Base-by-base conservation (phyloP, 1,140 invertebrate genomes). In the Augochlora pura region DNA sequence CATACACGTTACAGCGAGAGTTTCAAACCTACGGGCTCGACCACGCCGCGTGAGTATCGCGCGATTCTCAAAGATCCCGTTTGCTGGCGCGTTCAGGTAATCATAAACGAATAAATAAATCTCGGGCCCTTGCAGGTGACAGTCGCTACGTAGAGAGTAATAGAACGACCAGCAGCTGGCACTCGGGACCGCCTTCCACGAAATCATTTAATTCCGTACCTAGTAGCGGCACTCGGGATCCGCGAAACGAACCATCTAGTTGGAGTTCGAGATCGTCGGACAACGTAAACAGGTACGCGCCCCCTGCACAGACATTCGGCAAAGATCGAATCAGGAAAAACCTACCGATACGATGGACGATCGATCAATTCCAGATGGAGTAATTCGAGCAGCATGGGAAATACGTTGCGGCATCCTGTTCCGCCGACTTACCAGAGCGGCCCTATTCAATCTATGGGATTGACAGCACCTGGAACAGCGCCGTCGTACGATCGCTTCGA, bases 131-230 rank as follows among this genome's bases (percentile, higher is more conserved):
- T 46, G 92, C 52, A 93, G 92, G 92, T 78, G 92, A 93, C 71
- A 91, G 88, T 85, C 91, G 92, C 73, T 93, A 93, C 64, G 88
- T 90, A 52, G 92, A 93, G 67, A 92, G 89, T 76, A 93, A 89
- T 87, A 86, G 91, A 76, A 89, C 90, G 59, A 86, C 90, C 16
- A 91, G 91, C 25, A 88, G 91, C 72, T 93, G 92, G 92, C 92
- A 93, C 54, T 91, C 91, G 1, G 91, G 91, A 70, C 91, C 91
- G 74, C 90, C 90, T 39, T 91, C 91, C 21, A 86, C 91, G 1
- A 93, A 92, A 84, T 92, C 92, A 2, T 93, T 93, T 70, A 93
- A 93, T 81, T 91, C 92, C 1, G 90, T 92, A 9, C 85, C 88
- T 39, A 91, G 90, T 73, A 86, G 91, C 10, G 85, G 90, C 10